Evolutionary conservation across 2,113 vertebrate species (phyloP).

Genomic region (Psammodynastes pulverulentus): DNA sequence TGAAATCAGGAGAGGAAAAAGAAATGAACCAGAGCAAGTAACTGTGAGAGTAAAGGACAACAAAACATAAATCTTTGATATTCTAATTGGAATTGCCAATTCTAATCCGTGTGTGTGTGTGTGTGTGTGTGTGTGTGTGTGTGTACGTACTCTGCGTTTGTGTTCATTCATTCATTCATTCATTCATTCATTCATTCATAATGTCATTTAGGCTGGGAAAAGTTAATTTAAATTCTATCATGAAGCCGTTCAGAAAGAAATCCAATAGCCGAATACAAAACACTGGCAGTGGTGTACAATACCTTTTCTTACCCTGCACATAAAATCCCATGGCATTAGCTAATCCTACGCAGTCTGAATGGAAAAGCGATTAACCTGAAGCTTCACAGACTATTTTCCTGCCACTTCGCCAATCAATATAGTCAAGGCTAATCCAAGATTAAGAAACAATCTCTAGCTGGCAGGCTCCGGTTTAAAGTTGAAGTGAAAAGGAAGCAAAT

Average conservation of each 20-base stretch:
- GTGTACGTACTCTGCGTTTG: too few relatives aligned
- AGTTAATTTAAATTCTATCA: neutral
- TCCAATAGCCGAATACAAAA: neutral
- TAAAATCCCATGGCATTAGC: neutral
- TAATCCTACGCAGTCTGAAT: neutral
- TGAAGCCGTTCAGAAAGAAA: neutral
- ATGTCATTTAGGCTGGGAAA: constrained; percentile 1
- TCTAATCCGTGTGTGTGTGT: neutral
- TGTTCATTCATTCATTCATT: too few relatives aligned
- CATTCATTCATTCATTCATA: neutral
- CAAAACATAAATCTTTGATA: neutral
- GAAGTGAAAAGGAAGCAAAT: neutral
- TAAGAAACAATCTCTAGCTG: constrained; percentile 40
- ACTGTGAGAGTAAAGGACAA: neutral
- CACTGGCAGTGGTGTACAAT: neutral
- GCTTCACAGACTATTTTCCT: neutral
- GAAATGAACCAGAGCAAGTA: constrained; percentile 4
- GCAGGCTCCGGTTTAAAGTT: neutral
- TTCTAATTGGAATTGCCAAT: neutral
- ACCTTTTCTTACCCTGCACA: neutral
- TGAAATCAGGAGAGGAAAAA: neutral
- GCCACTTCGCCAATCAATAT: constrained; percentile 26
- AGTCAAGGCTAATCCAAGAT: constrained; percentile 16
- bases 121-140: too few relatives aligned
- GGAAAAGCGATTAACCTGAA: neutral